Evolutionary conservation across 1,140 invertebrate species (phyloP), one percentile per base, ranked within the genome.

Genomic region (Diorhabda carinulata): DNA sequence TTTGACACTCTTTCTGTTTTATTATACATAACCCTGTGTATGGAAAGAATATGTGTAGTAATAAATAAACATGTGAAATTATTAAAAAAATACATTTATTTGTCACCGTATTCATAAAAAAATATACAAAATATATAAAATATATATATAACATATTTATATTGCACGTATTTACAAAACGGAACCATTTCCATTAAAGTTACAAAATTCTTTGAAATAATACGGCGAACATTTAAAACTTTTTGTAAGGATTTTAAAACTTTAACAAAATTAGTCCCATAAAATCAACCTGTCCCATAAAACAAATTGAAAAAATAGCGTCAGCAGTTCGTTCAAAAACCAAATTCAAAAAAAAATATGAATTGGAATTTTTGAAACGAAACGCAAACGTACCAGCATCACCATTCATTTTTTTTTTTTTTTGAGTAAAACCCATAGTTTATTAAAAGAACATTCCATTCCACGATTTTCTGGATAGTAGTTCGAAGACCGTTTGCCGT

Each of bases 91-190:
- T 71, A 67, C 70, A 71, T 73, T 73, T 71, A 73, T 73, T 73
- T 73, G 72, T 73, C 72, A 73, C 72, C 72, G 72, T 73, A 73
- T 73, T 71, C 68, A 63, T 68, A 68, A 10, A 68, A 71, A 71
- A 73, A 69, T 61, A 73, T 66, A 69, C 63, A 72, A 66, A 72
- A 70, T 25, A 70, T 62, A 68, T 70, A 70, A 62, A 72, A 72
- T 70, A 70, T 73, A 73, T 68, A 70, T 64, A 73, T 70, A 68
- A 73, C 62, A 70, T 10, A 68, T 65, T 59, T 73, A 71, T 70
- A 74, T 72, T 74, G 73, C 73, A 74, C 70, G 45, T 74, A 74
- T 74, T 64, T 74, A 74, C 73, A 74, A 70, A 59, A 67, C 59
- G 59, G 58, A 71, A 70, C 68, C 2, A 63, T 43, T 52, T 60